Evolutionary conservation across 2,113 vertebrate genomes (phyloP).

Genomic region (Siphamia tubifer): DNA sequence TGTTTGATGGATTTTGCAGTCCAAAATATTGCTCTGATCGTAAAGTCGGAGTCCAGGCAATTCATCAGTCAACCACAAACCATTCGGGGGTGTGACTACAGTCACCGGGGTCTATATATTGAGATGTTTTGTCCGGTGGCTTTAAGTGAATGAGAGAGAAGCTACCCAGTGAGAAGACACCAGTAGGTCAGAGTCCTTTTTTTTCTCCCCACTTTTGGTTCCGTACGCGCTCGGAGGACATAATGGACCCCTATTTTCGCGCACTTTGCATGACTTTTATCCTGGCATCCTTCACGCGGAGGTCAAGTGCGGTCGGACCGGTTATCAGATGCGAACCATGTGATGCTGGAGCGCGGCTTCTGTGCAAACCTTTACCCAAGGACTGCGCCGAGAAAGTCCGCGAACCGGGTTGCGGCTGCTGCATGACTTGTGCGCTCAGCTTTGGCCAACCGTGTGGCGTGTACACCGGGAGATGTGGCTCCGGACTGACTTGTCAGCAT

Average conservation of each 20-base stretch:
- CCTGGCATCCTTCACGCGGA: conserved; percentile 66
- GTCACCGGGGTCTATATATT: conserved; percentile 84
- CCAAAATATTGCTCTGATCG: not conserved
- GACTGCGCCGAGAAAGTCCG: conserved; percentile 86
- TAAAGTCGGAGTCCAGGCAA: conserved; percentile 34
- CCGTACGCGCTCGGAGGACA: not conserved
- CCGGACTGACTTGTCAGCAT: conserved; percentile 84
- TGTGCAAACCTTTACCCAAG: conserved; percentile 83
- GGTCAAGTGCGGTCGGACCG: conserved; percentile 79
- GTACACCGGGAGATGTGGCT: conserved; percentile 89
- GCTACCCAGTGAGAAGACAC: conserved; percentile 38
- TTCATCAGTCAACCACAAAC: conserved; percentile 57
- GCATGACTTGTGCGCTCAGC: conserved; percentile 87
- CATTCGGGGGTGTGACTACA: conserved; percentile 87
- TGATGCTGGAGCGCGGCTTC: conserved; percentile 81
- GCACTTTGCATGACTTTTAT: conserved; percentile 78
- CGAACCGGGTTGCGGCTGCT: conserved; percentile 94
- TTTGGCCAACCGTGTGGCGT: conserved; percentile 86
- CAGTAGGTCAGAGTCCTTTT: conserved; percentile 16
- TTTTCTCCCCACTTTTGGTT: conserved; percentile 19
- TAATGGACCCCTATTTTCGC: conserved; percentile 79
- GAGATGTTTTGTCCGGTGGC: conserved; percentile 63
- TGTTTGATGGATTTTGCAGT: too few species aligned
- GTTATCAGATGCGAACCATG: conserved; percentile 90
- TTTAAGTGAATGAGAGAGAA: conserved; percentile 72